These are phyloP conservation scores for Amblyraja radiata DNA, from an alignment of 2,797 vertebrate species.

Conservation along the genomic window DNA sequence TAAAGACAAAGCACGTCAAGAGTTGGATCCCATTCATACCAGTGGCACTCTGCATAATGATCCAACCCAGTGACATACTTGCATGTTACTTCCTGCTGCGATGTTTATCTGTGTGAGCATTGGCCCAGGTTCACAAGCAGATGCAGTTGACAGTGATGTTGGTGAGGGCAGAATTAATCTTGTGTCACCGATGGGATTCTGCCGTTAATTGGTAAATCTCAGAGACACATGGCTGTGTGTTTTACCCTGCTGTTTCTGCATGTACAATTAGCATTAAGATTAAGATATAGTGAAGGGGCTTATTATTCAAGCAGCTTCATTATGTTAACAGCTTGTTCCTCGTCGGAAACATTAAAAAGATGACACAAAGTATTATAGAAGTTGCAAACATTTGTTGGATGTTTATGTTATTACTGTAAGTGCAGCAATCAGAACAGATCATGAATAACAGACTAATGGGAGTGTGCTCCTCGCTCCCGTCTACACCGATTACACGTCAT, in stretches of 20 bases:
- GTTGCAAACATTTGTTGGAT: slow-evolving; percentile 13
- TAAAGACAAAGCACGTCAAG: too few relatives aligned
- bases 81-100: slow-evolving; percentile 6
- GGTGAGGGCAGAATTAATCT: slow-evolving; percentile 28
- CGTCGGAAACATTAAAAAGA: slow-evolving; percentile 27
- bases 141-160: slow-evolving; percentile 31
- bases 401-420: slow-evolving; percentile 18
- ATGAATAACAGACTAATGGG: not conserved
- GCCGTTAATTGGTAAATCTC: slow-evolving; percentile 36
- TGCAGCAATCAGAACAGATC: slow-evolving; percentile 25
- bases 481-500: not conserved
- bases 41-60: slow-evolving; percentile 26
- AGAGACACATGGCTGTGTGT: slow-evolving; percentile 32
- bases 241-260: slow-evolving; percentile 20
- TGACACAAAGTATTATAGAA: slow-evolving; percentile 21
- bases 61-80: not conserved
- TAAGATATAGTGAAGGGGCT: slow-evolving; percentile 32
- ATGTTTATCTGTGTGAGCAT: slow-evolving; percentile 19
- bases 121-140: slow-evolving; percentile 25
- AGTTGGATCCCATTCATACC: slow-evolving; percentile 12
- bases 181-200: slow-evolving; percentile 28
- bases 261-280: slow-evolving; percentile 37
- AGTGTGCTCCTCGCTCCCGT: not conserved
- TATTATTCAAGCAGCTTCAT: slow-evolving; percentile 36
- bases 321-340: slow-evolving; percentile 36